Base-by-base conservation (phyloP, 1,140 invertebrate genomes). In the Andrena cerasifolii region DNA sequence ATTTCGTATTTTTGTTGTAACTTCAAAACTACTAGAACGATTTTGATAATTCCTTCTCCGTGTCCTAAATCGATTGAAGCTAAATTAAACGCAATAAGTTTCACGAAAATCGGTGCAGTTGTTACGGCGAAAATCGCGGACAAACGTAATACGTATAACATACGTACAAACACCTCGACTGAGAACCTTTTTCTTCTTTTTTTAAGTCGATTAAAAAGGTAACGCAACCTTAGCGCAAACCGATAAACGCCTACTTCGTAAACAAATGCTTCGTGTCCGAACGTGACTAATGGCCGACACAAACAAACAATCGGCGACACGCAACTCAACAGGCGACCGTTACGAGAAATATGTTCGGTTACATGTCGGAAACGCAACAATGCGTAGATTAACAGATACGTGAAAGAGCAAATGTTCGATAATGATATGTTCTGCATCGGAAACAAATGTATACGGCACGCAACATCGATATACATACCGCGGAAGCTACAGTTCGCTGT, bases 211-310 rank as follows among this genome's bases (percentile, higher is more conserved):
- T 40, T 40, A n/a, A 21, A 33, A 21, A 3, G 16, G 2, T 3
- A 1, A 16, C 21, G 58, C 10, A 26, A 45, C 36, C 33, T 78
- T 62, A n/a, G 3, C 4, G 21, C 33, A 26, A 8, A 7, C 18
- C n/a, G 36, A 16, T 6, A 24, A 31, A 21, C 26, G 14, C 8
- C 0, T 18, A 40, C 21, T 31, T 45, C 21, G 47, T 66, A 76
- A 82, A 77, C 26, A 63, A 31, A 76, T 54, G 40, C 45, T 62
- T 3, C 6, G 31, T 28, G 58, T 24, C 67, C 67, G n/a, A 51
- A 45, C 24, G 6, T 18, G 47, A 56, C 36, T 78, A 73, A 78
- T 78, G 76, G 76, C 76, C 49, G 76, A 78, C 76, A 72, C 53
- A 78, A 78, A 78, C 76, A 78, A 78, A 78, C 68, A 61, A 56